These are phyloP conservation scores for Neoniphon sammara DNA, from an alignment of 2,797 vertebrate genomes.

Conservation along the genomic window DNA sequence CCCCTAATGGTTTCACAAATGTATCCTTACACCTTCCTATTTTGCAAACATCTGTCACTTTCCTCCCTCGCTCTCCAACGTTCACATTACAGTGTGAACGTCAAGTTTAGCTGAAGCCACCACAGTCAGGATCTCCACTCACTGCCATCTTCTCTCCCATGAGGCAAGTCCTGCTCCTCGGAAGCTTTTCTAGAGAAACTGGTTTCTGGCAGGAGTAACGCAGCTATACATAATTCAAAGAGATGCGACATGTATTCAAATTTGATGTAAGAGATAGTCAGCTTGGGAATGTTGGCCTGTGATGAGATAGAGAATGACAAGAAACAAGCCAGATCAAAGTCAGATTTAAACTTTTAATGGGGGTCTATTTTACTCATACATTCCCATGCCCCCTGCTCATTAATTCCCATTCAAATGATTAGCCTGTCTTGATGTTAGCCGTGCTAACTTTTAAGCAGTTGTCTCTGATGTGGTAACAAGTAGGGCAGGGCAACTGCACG, in stretches of 20 bases:
- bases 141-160: slow-evolving; percentile 47
- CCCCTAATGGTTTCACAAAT: slow-evolving; percentile 56
- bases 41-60: slow-evolving; percentile 38
- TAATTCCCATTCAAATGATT: too few species aligned
- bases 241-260: slow-evolving; percentile 46
- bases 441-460: too few species aligned
- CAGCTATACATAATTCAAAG: slow-evolving; percentile 63
- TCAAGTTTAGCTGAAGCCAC: slow-evolving; percentile 27
- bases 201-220: slow-evolving; percentile 43
- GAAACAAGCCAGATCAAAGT: not conserved
- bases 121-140: slow-evolving; percentile 30
- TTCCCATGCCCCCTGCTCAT: too few species aligned
- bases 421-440: too few species aligned
- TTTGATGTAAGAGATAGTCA: slow-evolving; percentile 52
- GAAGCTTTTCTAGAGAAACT: slow-evolving; percentile 42
- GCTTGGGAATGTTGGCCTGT: slow-evolving; percentile 23
- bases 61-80: slow-evolving; percentile 8
- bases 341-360: too few species aligned
- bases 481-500: too few species aligned
- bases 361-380: too few species aligned
- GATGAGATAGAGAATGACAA: slow-evolving; percentile 10
- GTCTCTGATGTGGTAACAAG: too few species aligned
- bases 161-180: slow-evolving; percentile 21
- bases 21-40: not conserved
- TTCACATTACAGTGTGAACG: slow-evolving; percentile 39